Percentiles rank a stretch among this genome's conserved stretches.
phyloP scores from a whole-genome alignment of 2,113 vertebrate genomes.

The Mesembrinibis cayennensis region DNA sequence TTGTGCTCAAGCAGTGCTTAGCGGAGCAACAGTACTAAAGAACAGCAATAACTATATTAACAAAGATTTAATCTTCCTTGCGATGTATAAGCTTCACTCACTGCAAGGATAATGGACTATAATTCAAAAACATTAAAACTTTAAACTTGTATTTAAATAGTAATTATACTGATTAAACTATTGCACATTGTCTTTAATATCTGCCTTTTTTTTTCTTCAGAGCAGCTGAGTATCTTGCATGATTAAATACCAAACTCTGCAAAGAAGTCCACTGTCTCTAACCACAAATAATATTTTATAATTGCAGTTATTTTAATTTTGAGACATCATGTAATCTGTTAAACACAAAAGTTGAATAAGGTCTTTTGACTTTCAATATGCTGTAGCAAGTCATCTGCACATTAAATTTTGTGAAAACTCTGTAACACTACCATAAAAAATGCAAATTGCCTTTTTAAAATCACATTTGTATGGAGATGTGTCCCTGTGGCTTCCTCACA shows the following conservation, averaged over 20 bases:
- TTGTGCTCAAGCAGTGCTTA: neutral
- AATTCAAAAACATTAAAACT: slow-evolving; percentile 34
- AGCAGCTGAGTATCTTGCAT: slow-evolving; percentile 9
- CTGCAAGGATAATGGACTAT: slow-evolving; percentile 7
- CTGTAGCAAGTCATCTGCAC: slow-evolving; percentile 44
- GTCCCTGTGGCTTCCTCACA: slow-evolving; percentile 50
- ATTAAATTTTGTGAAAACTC: slow-evolving; percentile 57
- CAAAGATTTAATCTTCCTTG: neutral
- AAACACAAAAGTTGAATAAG: slow-evolving; percentile 43
- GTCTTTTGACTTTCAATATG: slow-evolving; percentile 58
- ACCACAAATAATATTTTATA: slow-evolving; percentile 28
- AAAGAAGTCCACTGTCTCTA: slow-evolving; percentile 3
- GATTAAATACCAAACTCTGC: neutral
- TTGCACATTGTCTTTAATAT: slow-evolving; percentile 8
- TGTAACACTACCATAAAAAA: slow-evolving; percentile 44
- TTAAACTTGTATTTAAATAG: slow-evolving; percentile 30
- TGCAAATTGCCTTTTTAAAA: slow-evolving; percentile 67
- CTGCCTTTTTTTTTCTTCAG: neutral
- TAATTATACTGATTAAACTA: slow-evolving; percentile 26
- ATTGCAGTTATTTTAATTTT: slow-evolving; percentile 53
- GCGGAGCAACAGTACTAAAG: neutral
- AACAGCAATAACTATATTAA: neutral
- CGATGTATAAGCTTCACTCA: neutral
- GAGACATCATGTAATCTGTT: slow-evolving; percentile 30
- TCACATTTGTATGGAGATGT: slow-evolving; percentile 77